phyloP scores from a whole-genome alignment of 2,797 vertebrate genomes.

The Hyperoplus immaculatus region DNA sequence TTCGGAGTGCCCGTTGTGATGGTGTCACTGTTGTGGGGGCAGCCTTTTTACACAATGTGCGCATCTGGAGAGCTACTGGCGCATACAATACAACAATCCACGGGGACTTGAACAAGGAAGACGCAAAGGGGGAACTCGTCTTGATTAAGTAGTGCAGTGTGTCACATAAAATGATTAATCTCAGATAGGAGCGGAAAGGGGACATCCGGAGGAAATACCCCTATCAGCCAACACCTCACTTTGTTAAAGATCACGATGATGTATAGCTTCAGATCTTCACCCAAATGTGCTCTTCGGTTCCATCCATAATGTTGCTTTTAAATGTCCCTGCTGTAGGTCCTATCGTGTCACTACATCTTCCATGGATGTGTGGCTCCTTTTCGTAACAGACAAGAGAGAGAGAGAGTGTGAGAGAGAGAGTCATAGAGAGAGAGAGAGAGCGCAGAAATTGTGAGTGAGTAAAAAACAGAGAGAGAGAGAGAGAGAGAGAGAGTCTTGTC shows the following conservation, averaged over 20 bases:
- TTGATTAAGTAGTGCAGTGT: constrained; percentile 29
- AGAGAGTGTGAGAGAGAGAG: neutral
- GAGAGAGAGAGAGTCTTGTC: constrained; percentile 63
- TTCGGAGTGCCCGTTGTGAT: constrained; percentile 45
- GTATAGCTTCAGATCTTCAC: neutral
- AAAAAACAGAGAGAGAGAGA: constrained; percentile 8
- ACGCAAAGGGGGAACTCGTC: constrained; percentile 23
- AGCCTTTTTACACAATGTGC: constrained; percentile 33
- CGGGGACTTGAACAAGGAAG: neutral
- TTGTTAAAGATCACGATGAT: neutral
- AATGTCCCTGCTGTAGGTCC: constrained; percentile 5
- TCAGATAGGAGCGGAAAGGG: constrained; percentile 8
- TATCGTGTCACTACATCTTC: constrained; percentile 42
- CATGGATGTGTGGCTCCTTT: constrained; percentile 54
- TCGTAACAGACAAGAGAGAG: constrained; percentile 28
- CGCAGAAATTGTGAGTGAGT: neutral
- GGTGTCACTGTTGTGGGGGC: constrained; percentile 56
- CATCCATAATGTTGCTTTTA: neutral
- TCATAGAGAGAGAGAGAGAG: constrained; percentile 21
- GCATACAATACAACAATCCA: constrained; percentile 33
- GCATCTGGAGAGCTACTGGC: constrained; percentile 42
- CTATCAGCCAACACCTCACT: neutral
- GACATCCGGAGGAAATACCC: constrained; percentile 24
- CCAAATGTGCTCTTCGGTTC: neutral
- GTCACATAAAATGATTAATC: constrained; percentile 24